Base-by-base conservation (phyloP, 2,888 invertebrate species). In the Himalopsyche japonica region DNA sequence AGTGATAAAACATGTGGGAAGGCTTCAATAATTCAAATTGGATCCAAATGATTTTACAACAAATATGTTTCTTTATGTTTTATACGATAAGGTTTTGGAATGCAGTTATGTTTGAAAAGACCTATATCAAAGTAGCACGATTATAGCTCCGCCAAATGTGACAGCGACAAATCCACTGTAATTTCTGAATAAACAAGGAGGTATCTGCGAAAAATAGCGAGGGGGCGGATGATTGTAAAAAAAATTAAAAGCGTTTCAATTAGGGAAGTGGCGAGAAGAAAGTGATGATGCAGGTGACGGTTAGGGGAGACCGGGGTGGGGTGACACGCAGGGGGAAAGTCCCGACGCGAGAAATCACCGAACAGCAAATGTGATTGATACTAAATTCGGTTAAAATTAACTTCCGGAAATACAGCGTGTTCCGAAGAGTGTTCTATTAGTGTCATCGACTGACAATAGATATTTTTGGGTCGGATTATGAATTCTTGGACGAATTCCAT, bases 171-270 rank as follows among this genome's bases (percentile, higher is more conserved):
- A 57, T 57, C 57, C 24, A 57, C 20, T 57, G 24, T 57, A 57
- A 57, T 57, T 20, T 57, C 57, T 20, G 57, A 57, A 57, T 20
- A 57, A 57, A 57, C 57, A 57, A 20, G 57, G 57, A 20, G 24
- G 57, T 57, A 20, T 57, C 57, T 20, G 10, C 10, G 8, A 57
- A 57, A 80, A 48, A 76, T 34, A 49, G 12, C 78, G 79, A 70
- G 30, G 80, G 80, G 76, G 81, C 24, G 84, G 84, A 48, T 81
- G 57, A 57, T 57, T 57, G 57, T 57, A 57, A 57, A 79, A 85
- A 85, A 85, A 85, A 86, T 86, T 86, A 86, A 86, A 86, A 86
- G 86, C 86, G 84, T 86, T 86, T 86, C 86, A 86, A 86, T 86
- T 86, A 86, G 82, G 81, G 83, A 76, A 78, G 86, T 47, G 76